Evolutionary conservation across 2,113 vertebrate species (phyloP).

Genomic region (Bettongia penicillata): DNA sequence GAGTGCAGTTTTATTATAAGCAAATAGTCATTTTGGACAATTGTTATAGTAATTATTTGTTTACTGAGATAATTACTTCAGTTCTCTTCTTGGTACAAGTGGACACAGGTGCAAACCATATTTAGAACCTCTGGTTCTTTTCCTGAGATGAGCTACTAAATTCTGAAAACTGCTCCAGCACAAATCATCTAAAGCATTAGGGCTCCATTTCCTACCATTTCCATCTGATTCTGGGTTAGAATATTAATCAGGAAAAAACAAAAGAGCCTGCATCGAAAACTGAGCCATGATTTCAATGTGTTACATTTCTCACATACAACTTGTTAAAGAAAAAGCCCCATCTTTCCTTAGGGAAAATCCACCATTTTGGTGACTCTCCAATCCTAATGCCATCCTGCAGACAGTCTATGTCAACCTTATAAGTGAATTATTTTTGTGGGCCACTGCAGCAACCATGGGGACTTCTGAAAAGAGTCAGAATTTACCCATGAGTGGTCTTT

Average conservation of each 20-base stretch:
- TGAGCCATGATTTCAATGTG: not conserved
- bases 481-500: conserved; percentile 33
- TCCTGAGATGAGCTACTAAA: not conserved
- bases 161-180: not conserved
- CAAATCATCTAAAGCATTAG: not conserved
- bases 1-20: not conserved
- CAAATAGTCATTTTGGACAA: not conserved
- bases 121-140: not conserved
- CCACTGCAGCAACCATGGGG: not conserved
- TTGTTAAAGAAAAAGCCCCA: not conserved
- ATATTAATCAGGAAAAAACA: not conserved
- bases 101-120: not conserved
- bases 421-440: not conserved
- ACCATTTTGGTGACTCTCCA: rapidly evolving
- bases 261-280: not conserved
- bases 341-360: not conserved
- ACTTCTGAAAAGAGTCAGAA: not conserved
- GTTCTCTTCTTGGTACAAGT: not conserved
- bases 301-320: not conserved
- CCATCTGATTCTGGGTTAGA: not conserved
- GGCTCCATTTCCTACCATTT: not conserved
- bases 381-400: not conserved
- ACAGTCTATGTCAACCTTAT: not conserved
- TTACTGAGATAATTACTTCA: not conserved
- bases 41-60: not conserved